A percentile compares a stretch with the other conserved stretches of the same genome.
Evolutionary conservation across 2,888 invertebrate genomes (phyloP).

Genomic region (Callinectes sapidus): DNA sequence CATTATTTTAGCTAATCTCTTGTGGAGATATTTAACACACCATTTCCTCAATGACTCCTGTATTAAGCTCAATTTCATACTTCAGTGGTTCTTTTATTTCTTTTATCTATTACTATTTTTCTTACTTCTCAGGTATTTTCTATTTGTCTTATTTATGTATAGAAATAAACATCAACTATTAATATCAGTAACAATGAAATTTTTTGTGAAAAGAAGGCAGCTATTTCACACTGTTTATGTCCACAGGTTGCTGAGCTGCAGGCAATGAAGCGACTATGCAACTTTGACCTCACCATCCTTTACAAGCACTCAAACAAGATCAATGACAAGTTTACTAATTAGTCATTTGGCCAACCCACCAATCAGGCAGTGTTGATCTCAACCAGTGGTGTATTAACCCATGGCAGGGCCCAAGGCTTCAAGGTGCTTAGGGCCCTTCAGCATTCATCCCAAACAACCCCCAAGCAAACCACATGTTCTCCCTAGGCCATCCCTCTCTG

Average conservation of each 20-base stretch:
- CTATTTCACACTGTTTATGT: background rate
- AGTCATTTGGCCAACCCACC: background rate
- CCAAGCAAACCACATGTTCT: no score
- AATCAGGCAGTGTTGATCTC: background rate
- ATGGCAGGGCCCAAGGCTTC: no score
- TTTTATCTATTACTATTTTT: no score
- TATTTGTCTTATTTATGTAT: background rate
- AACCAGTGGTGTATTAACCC: background rate
- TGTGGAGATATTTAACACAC: no score
- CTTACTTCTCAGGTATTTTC: no score
- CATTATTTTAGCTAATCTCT: no score
- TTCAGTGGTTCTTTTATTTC: no score
- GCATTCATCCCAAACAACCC: no score
- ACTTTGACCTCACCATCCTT: constrained; percentile 53
- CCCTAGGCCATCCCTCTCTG: no score
- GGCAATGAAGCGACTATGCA: constrained; percentile 31
- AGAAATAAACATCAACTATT: background rate
- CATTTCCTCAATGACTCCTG: no score
- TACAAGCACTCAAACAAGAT: constrained; percentile 49
- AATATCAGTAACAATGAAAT: background rate
- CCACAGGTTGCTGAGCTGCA: constrained; percentile 58
- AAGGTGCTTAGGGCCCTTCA: no score
- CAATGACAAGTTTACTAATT: constrained; percentile 40
- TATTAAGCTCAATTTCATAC: no score
- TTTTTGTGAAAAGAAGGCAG: background rate